These are phyloP conservation scores for Pteronotus mesoamericanus DNA, from an alignment of 2,797 vertebrate species.

Conservation along the genomic window DNA sequence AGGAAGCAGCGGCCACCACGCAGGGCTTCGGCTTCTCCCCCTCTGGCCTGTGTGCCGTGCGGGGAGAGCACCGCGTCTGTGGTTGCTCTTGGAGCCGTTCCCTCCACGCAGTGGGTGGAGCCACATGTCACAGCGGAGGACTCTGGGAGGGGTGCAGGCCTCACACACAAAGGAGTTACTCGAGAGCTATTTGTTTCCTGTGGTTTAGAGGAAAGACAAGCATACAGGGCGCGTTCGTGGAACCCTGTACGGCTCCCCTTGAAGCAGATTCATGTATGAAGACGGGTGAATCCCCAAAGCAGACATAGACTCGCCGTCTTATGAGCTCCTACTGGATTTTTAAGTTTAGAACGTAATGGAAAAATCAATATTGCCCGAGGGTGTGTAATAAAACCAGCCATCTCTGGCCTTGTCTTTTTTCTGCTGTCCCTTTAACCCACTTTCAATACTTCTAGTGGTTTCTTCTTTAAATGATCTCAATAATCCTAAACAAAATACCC, in stretches of 20 bases:
- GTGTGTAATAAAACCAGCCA: fast-evolving
- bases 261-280: fast-evolving
- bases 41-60: fast-evolving
- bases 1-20: not conserved
- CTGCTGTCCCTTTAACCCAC: not conserved
- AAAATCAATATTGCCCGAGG: no score
- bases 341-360: not conserved
- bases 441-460: not conserved
- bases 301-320: fast-evolving
- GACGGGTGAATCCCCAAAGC: not conserved
- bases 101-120: fast-evolving
- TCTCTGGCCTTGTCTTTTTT: no score
- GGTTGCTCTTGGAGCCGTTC: fast-evolving
- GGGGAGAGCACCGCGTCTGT: not conserved
- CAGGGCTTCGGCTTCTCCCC: not conserved
- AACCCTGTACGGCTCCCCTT: fast-evolving
- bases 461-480: not conserved
- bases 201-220: not conserved
- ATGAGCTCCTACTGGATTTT: not conserved
- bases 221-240: fast-evolving
- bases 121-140: fast-evolving
- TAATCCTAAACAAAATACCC: not conserved
- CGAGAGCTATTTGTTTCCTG: not conserved
- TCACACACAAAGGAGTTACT: not conserved
- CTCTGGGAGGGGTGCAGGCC: not conserved